Evolutionary conservation across 2,113 vertebrate genomes (phyloP).

Genomic region (Nothoprocta pentlandii): DNA sequence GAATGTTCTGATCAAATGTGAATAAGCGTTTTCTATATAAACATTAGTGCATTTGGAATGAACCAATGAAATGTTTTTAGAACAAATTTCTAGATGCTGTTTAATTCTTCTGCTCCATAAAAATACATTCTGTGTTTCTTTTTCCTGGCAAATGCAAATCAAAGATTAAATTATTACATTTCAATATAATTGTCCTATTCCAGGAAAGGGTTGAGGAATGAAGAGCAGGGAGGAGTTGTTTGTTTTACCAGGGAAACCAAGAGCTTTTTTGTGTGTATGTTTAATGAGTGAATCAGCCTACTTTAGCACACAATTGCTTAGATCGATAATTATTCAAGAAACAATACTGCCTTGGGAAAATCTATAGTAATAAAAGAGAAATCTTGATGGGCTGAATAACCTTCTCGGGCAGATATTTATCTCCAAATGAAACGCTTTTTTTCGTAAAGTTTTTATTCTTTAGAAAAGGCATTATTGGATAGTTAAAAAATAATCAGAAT

Average conservation of each 20-base stretch:
- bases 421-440: slow-evolving; percentile 38
- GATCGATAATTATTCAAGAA: slow-evolving; percentile 74
- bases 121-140: background rate
- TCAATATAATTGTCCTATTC: slow-evolving; percentile 19
- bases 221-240: slow-evolving; percentile 29
- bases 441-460: slow-evolving; percentile 21
- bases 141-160: slow-evolving; percentile 38
- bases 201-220: background rate
- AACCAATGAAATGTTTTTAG: background rate
- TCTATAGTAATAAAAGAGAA: slow-evolving; percentile 50
- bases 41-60: background rate
- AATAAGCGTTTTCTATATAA: background rate
- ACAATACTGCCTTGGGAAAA: slow-evolving; percentile 69
- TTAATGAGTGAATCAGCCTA: slow-evolving; percentile 57
- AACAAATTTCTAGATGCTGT: background rate
- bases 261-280: slow-evolving; percentile 28
- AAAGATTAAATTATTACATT: slow-evolving; percentile 53
- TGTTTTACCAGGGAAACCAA: slow-evolving; percentile 49
- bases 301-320: slow-evolving; percentile 68
- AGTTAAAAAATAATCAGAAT: slow-evolving; percentile 43
- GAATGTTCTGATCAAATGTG: background rate
- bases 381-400: slow-evolving; percentile 65
- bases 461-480: slow-evolving; percentile 44
- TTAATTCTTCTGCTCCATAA: slow-evolving; percentile 8
- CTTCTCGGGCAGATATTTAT: slow-evolving; percentile 67